A percentile compares a stretch with the other conserved stretches of the same genome.
Evolutionary conservation across 1,140 invertebrate genomes (phyloP).

Genomic region (Eriosoma lanigerum): DNA sequence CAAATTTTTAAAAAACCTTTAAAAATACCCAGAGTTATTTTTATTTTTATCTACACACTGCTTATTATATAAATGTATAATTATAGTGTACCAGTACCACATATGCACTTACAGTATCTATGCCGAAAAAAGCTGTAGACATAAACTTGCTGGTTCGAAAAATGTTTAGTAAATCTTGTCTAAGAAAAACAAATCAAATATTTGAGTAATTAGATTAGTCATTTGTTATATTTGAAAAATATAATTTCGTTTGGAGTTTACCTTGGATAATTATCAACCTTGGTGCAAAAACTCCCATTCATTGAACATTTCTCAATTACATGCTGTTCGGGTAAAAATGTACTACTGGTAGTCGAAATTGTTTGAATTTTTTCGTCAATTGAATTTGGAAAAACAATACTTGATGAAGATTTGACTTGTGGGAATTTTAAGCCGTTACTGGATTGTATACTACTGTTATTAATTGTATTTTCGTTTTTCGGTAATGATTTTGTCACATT

Average conservation of each 20-base stretch:
- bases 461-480: constrained; percentile 20
- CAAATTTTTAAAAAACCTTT: no score
- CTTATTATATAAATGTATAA: no score
- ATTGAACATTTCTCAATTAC: constrained; percentile 20
- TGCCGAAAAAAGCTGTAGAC: constrained; percentile 21
- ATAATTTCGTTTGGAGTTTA: neutral
- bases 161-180: constrained; percentile 15
- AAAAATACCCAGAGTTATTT: no score
- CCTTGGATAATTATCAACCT: constrained; percentile 43
- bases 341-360: neutral
- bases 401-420: constrained; percentile 6
- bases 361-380: neutral
- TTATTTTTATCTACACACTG: no score
- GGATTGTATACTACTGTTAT: constrained; percentile 20
- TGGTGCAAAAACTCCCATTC: constrained; percentile 10
- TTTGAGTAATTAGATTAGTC: neutral
- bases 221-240: neutral
- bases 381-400: constrained; percentile 35
- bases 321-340: constrained; percentile 27
- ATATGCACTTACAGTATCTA: constrained; percentile 19
- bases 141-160: constrained; percentile 43
- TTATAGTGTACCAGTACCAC: no score
- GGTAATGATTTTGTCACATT: constrained; percentile 14
- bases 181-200: neutral
- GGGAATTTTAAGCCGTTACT: neutral